phyloP scores from a whole-genome alignment of 2,113 vertebrate species.

The Eublepharis macularius region DNA sequence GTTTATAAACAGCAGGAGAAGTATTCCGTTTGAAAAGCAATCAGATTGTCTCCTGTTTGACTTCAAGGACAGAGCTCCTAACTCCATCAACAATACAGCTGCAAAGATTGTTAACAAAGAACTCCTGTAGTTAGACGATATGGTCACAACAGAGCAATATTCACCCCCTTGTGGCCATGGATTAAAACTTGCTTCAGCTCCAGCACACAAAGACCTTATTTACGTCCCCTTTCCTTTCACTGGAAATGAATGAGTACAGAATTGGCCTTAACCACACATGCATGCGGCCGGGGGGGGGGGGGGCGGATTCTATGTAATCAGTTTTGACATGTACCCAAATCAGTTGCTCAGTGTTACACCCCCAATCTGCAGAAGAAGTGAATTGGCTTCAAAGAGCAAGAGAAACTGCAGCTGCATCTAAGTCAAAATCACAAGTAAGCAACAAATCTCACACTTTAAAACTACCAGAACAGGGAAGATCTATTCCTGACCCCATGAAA shows the following conservation, averaged over 20 bases:
- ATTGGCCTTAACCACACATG: not conserved
- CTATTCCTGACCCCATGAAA: too few species aligned
- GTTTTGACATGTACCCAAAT: too few species aligned
- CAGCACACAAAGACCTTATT: not conserved
- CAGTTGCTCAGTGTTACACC: too few species aligned
- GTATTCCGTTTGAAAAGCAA: slow-evolving; percentile 71
- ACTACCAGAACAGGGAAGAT: too few species aligned
- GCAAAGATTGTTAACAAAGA: slow-evolving; percentile 13
- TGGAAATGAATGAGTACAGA: not conserved
- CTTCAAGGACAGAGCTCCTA: slow-evolving; percentile 62
- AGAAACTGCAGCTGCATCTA: too few species aligned
- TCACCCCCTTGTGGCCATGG: not conserved
- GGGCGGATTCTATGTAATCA: not conserved
- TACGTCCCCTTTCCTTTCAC: not conserved
- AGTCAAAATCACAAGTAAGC: too few species aligned
- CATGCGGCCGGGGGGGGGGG: not conserved
- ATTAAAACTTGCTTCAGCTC: not conserved
- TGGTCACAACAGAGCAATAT: not conserved
- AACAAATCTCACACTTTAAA: too few species aligned
- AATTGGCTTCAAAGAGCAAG: too few species aligned
- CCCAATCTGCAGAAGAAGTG: too few species aligned
- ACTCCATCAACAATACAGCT: slow-evolving; percentile 1
- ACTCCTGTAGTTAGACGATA: slow-evolving; percentile 23
- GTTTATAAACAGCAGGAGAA: slow-evolving; percentile 73
- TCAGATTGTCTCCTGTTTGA: slow-evolving; percentile 65